Evolutionary conservation across 2,113 vertebrate genomes (phyloP), one percentile per base, ranked within the genome.

Genomic region (Charina bottae): DNA sequence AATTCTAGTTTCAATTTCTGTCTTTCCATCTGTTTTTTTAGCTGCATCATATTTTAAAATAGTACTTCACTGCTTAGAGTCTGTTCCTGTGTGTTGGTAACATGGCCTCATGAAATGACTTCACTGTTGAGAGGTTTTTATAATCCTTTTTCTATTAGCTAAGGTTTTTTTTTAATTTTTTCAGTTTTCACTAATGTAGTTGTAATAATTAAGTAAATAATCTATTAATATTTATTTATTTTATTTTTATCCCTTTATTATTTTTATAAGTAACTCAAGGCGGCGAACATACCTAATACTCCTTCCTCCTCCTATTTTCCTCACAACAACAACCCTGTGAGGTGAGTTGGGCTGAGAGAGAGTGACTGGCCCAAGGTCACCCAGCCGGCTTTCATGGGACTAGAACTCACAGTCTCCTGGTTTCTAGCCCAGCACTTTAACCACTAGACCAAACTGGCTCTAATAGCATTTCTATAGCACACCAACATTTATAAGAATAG

Each of bases 1-100:
- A 85, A 68, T 89, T 92, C 89, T 89, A 89, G 78, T 59, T 85
- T 85, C 78, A 68, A 85, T 89, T 83, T 92, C 58, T 92, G 59
- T 49, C 89, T 56, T 78, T 89, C 84, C 1, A 0, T 86, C 93
- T 90, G 85, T 26, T 49, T 93, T 94, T 93, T 84, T 89, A 91
- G 62, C 83, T 59, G 72, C 55, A 86, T 83, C 72, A n/a, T 64
- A 85, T 60, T 92, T 92, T 68, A 17, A 89, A 92, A n/a, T n/a
- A 15, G 2, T 88, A 28, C 86, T 84, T 85, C 42, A 33, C 62
- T 55, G 55, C 55, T 46, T 88, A 46, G 37, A 83, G 53, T 83
- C 1, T 55, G 33, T 46, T 59, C 9, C 17, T 53, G 62, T 58
- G 56, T 85, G 49, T 46, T 91, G 59, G 17, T 60, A 49, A 68